phyloP scores from a whole-genome alignment of 2,113 vertebrate species.

The Delphinus delphis region DNA sequence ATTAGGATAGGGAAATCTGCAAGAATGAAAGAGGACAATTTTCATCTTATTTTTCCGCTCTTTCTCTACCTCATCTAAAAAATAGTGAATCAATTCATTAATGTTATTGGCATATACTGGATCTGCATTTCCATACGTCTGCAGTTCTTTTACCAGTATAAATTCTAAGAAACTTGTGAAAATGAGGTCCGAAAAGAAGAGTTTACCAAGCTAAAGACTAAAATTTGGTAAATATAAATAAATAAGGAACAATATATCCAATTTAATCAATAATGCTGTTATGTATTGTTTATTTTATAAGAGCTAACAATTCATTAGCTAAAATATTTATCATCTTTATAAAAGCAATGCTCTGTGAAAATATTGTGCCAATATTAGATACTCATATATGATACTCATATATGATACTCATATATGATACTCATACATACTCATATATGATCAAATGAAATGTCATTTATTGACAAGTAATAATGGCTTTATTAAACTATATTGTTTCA shows the following conservation, averaged over 20 bases:
- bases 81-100: not conserved
- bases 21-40: not conserved
- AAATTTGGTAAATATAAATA: not conserved
- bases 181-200: not conserved
- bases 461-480: not conserved
- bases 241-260: not conserved
- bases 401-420: not conserved
- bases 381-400: not conserved
- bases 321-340: not conserved
- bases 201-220: not conserved
- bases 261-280: not conserved
- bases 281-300: not conserved
- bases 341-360: not conserved
- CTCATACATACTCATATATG: not conserved
- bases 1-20: not conserved
- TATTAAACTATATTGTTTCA: conserved; percentile 10
- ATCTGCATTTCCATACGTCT: not conserved
- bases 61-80: not conserved
- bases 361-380: not conserved
- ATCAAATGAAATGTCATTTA: not conserved
- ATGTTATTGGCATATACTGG: not conserved
- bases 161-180: not conserved
- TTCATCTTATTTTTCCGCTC: not conserved
- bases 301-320: not conserved
- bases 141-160: not conserved